Evolutionary conservation across 2,888 invertebrate genomes (phyloP).

Genomic region (Colletes collaris): DNA sequence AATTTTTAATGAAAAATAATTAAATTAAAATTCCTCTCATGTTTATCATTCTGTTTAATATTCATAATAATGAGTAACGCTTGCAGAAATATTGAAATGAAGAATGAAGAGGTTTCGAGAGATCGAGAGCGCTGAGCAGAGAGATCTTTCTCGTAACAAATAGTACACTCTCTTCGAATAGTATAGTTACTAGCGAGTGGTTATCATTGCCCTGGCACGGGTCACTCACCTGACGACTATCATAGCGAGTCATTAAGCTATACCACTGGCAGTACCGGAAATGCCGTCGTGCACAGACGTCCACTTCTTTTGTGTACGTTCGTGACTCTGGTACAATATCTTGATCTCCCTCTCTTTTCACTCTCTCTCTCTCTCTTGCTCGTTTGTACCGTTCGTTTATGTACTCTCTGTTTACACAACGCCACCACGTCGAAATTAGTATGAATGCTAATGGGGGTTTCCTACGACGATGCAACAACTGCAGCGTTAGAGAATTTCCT

Average conservation of each 20-base stretch:
- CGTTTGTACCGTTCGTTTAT: constrained; percentile 25
- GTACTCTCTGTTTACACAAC: neutral
- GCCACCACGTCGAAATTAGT: constrained; percentile 11
- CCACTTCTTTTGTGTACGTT: constrained; percentile 63
- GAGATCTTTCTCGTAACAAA: constrained; percentile 28
- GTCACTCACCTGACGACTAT: constrained; percentile 77
- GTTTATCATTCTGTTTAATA: no score
- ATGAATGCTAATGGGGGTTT: neutral
- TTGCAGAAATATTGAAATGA: neutral
- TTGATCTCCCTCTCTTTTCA: constrained; percentile 22
- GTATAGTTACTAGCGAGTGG: constrained; percentile 52
- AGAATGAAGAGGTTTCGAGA: neutral
- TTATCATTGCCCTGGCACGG: constrained; percentile 70
- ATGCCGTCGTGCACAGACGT: constrained; percentile 58
- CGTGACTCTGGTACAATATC: constrained; percentile 50
- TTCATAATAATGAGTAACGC: neutral
- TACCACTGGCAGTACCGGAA: constrained; percentile 65
- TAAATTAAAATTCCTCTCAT: no score
- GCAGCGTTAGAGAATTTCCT: neutral
- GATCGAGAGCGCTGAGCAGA: constrained; percentile 8
- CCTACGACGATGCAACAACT: no score
- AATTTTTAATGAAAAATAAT: no score
- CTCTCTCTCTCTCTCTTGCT: constrained; percentile 1
- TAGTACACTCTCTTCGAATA: constrained; percentile 26
- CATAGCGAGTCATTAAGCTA: constrained; percentile 74